Percentiles rank a stretch among this genome's conserved stretches.
Conservation (phyloP, 2,797 vertebrate genomes). For the Hydrophis major region DNA sequence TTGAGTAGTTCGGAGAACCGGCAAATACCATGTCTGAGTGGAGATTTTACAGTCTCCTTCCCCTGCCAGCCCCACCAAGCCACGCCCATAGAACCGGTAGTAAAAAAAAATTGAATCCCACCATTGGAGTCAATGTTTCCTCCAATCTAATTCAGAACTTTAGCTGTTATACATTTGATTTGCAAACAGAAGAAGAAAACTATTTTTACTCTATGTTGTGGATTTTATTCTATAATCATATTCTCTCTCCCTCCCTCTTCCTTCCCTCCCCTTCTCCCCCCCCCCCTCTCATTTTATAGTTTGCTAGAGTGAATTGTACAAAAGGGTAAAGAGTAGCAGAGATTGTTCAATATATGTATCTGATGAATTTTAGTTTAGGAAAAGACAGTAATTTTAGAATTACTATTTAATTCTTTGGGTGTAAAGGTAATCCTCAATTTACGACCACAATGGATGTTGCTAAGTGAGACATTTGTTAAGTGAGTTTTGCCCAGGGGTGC, state of each 20-base stretch:
- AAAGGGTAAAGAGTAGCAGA: slow-evolving; percentile 34
- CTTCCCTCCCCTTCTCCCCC: neutral
- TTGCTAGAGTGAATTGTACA: slow-evolving; percentile 2
- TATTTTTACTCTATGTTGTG: neutral
- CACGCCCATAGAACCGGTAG: too few species aligned
- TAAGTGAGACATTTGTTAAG: neutral
- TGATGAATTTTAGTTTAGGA: slow-evolving; percentile 29
- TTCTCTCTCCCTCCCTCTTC: neutral
- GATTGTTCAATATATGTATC: neutral
- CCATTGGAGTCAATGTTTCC: neutral
- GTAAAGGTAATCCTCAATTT: neutral
- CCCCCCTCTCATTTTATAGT: slow-evolving; percentile 3
- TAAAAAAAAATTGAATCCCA: too few species aligned
- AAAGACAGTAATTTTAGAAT: neutral
- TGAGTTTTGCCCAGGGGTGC: neutral
- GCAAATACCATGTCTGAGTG: too few species aligned
- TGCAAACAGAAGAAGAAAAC: neutral
- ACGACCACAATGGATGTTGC: neutral
- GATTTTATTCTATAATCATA: neutral
- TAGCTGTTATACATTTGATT: slow-evolving; percentile 13
- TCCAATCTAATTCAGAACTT: neutral
- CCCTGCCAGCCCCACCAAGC: too few species aligned
- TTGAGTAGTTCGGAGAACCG: too few species aligned
- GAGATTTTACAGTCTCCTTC: too few species aligned
- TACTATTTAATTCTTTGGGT: neutral